These are phyloP conservation scores for Zaprionus obscuricornis DNA, from an alignment of 2,888 invertebrate genomes.

Conservation along the genomic window DNA sequence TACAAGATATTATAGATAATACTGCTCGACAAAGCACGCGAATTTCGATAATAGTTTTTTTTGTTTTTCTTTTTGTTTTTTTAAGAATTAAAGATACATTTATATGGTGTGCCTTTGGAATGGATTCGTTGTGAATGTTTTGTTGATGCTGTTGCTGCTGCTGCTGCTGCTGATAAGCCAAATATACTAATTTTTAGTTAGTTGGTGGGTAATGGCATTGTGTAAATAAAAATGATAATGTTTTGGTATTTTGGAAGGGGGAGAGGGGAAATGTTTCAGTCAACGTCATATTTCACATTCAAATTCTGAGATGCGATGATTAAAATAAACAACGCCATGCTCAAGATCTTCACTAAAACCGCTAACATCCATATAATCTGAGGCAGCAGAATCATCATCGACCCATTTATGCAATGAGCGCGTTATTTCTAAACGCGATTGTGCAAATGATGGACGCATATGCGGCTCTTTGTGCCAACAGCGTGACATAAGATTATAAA, in stretches of 20 bases:
- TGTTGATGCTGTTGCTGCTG: constrained; percentile 10
- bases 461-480: constrained; percentile 89
- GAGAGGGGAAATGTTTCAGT: constrained; percentile 54
- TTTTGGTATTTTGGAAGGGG: constrained; percentile 15
- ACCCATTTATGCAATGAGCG: constrained; percentile 83
- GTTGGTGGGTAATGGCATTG: constrained; percentile 54
- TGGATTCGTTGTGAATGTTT: constrained; percentile 11
- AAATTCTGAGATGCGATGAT: constrained; percentile 86
- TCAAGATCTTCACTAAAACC: constrained; percentile 84
- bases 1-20: constrained; percentile 52
- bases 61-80: too few relatives aligned
- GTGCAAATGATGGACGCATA: constrained; percentile 89
- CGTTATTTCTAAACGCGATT: constrained; percentile 84
- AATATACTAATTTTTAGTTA: constrained; percentile 25
- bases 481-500: constrained; percentile 87
- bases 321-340: constrained; percentile 83
- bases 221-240: constrained; percentile 24
- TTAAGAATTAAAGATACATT: not conserved
- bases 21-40: constrained; percentile 74
- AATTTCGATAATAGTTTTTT: constrained; percentile 40
- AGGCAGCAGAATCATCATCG: constrained; percentile 82
- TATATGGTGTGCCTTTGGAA: not conserved
- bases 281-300: constrained; percentile 86
- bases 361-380: constrained; percentile 83
- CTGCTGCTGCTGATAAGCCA: constrained; percentile 15